Evolutionary conservation across 2,797 vertebrate species (phyloP), one percentile per base, ranked within the genome.

Genomic region (Chelon labrosus): DNA sequence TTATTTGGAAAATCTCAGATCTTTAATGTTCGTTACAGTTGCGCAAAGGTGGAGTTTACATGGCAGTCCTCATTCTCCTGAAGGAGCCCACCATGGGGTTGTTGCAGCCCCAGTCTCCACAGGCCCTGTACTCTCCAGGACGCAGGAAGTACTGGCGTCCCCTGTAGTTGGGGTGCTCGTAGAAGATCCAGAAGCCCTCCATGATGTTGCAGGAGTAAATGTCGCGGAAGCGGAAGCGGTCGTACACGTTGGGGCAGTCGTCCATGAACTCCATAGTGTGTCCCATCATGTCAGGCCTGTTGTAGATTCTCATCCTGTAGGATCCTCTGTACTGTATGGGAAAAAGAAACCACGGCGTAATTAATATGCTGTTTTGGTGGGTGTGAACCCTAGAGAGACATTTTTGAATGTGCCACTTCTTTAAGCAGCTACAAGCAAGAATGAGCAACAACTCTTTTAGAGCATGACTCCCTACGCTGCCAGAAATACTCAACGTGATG

Each of bases 171-270:
- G 95, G 92, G 65, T 96, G 94, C 90, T 95, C 95, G 4, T 95
- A 95, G 91, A 95, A 94, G 89, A 90, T 84, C 94, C 94, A 96
- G 92, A 73, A 95, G 19, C 94, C 94, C 73, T 94, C 94, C 87
- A 89, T 86, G 70, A 95, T 72, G 65, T 95, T 90, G 84, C 90
- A 93, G 72, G 94, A 96, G 89, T 90, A 94, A 85, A 95, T 92
- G 68, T 95, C 92, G 67, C 74, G 88, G 87, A 75, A 79, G 49
- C 58, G 91, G 88, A 94, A 95, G 20, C 91, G 93, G 0, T 95
- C 92, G 7, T 84, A 86, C 80, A 94, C 80, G 17, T 93, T 94
- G 77, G 94, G 91, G 88, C 94, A 95, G 93, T 95, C 94, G 0
- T 95, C 94, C 85, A 87, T 88, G 88, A 95, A 93, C 89, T 96